Evolutionary conservation across 2,888 invertebrate species (phyloP).

Genomic region (Orthosia gracilis): DNA sequence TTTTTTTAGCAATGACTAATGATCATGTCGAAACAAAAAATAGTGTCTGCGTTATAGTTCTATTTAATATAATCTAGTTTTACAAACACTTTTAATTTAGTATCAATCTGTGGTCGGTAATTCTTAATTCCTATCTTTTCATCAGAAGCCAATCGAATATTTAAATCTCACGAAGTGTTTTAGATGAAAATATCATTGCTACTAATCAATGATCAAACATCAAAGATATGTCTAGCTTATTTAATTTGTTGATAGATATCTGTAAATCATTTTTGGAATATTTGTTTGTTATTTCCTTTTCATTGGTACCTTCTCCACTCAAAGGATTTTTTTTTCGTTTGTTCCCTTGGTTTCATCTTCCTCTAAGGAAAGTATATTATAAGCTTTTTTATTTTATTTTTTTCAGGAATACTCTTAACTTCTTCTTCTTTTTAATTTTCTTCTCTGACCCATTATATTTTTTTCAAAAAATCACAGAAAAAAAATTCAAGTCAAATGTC

Average conservation of each 20-base stretch:
- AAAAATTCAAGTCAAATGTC: slow-evolving; percentile 38
- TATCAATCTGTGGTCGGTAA: not conserved
- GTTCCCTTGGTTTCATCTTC: no score
- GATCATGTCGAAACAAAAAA: slow-evolving; percentile 10
- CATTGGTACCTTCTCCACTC: not conserved
- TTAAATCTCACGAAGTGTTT: slow-evolving; percentile 36
- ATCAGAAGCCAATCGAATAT: slow-evolving; percentile 32
- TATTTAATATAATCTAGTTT: slow-evolving; percentile 1
- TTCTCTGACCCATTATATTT: not conserved
- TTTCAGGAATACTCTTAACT: not conserved
- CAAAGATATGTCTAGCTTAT: slow-evolving; percentile 18
- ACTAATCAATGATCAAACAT: slow-evolving; percentile 26
- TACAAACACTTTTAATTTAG: slow-evolving; percentile 1
- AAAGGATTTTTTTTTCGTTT: not conserved
- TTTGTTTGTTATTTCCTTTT: not conserved
- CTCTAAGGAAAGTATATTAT: not conserved
- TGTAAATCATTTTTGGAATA: not conserved
- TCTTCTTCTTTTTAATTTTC: not conserved
- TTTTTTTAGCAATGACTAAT: slow-evolving; percentile 3
- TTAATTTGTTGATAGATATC: slow-evolving; percentile 36
- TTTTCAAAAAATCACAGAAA: not conserved
- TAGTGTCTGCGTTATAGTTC: not conserved
- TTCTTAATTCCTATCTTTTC: slow-evolving; percentile 22
- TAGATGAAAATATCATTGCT: slow-evolving; percentile 19
- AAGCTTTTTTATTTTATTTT: not conserved